phyloP scores from a whole-genome alignment of 1,140 invertebrate species.

The Acromyrmex heyeri region DNA sequence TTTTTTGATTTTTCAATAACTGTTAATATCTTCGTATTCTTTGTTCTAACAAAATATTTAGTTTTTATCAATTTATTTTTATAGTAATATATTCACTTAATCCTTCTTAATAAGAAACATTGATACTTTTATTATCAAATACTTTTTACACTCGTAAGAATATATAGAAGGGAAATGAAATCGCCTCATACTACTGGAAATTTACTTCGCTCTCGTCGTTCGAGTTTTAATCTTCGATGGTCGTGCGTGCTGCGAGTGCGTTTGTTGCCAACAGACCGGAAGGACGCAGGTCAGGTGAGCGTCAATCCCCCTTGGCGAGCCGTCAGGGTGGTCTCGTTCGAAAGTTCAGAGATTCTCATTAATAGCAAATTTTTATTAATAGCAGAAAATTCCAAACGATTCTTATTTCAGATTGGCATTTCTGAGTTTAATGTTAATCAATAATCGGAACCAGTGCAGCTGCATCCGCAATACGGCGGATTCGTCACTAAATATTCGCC shows the following conservation, averaged over 20 bases:
- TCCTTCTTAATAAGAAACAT: too few relatives aligned
- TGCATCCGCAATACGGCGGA: neutral
- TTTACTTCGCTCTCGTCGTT: slow-evolving; percentile 11
- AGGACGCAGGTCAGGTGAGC: slow-evolving; percentile 63
- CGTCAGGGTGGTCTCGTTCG: slow-evolving; percentile 40
- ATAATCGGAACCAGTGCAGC: neutral
- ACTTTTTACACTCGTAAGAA: neutral
- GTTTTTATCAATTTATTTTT: too few relatives aligned
- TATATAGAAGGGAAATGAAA: neutral
- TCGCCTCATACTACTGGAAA: neutral
- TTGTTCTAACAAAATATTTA: too few relatives aligned
- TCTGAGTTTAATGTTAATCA: neutral
- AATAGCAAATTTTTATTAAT: slow-evolving; percentile 3
- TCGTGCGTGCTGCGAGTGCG: slow-evolving; percentile 58
- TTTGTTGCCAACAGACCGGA: slow-evolving; percentile 63
- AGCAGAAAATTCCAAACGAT: neutral
- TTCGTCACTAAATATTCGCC: neutral
- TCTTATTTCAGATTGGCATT: neutral
- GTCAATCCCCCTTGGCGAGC: slow-evolving; percentile 31
- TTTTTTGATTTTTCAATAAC: too few relatives aligned
- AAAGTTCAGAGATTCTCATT: slow-evolving; percentile 27
- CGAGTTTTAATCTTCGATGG: slow-evolving; percentile 52
- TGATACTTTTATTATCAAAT: neutral
- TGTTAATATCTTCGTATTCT: too few relatives aligned
- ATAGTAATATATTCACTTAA: too few relatives aligned